Conservation (phyloP, 2,888 invertebrate species). For the Eurytoma adleriae region DNA sequence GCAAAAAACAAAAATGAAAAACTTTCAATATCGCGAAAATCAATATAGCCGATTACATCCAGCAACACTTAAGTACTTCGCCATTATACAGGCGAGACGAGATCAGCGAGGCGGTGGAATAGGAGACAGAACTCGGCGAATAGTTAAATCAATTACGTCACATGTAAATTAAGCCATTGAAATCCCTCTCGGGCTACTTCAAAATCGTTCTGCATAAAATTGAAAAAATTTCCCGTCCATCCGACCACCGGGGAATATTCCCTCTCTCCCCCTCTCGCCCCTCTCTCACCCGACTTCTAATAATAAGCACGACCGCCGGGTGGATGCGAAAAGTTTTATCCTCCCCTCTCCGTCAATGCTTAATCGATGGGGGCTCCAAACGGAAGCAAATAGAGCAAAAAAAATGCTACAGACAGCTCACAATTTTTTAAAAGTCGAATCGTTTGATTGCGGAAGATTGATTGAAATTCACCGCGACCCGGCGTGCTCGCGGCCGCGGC, state of each 20-base stretch:
- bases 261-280: not conserved
- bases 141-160: conserved; percentile 38
- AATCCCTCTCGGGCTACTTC: conserved; percentile 7
- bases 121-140: not conserved
- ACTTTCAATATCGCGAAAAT: not conserved
- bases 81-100: conserved; percentile 17
- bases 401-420: not conserved
- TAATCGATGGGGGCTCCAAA: too few species aligned
- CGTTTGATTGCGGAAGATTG: conserved; percentile 45
- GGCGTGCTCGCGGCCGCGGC: not conserved
- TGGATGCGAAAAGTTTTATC: not conserved
- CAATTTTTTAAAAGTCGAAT: conserved; percentile 40
- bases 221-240: conserved; percentile 29
- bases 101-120: not conserved
- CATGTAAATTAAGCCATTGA: conserved; percentile 38
- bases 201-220: conserved; percentile 31
- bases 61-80: conserved; percentile 10
- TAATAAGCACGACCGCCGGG: too few species aligned
- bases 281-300: too few species aligned
- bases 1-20: not conserved
- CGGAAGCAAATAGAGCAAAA: not conserved
- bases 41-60: not conserved
- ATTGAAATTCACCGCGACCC: conserved; percentile 35
- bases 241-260: not conserved
- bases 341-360: too few species aligned